Base-by-base conservation (phyloP, 2,113 vertebrate species). In the Sapayoa aenigma region DNA sequence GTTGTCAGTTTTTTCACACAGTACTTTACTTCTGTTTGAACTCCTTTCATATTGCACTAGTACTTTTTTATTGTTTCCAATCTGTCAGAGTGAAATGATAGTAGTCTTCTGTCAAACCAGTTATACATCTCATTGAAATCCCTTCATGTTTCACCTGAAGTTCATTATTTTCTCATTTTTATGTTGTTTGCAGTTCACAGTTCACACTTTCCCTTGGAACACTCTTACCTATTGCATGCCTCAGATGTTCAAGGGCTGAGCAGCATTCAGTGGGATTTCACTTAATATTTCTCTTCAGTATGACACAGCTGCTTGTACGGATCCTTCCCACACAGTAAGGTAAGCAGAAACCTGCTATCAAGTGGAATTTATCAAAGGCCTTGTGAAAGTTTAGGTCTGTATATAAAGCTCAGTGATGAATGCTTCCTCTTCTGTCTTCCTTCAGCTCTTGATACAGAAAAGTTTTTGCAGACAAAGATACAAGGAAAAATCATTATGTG, bases 81-180 rank as follows among this genome's bases (percentile, higher is more conserved):
- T 56, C 25, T 63, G 49, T 75, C 87, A 87, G 66, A 83, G 21
- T 46, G 63, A 85, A 91, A 84, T 39, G 73, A 93, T 79, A 81
- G 60, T 56, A 73, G 49, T 71, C 62, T 90, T 60, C 55, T 74
- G 72, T 89, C 86, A 87, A 75, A 46, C 47, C 28, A 73, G 44
- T 92, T 82, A 82, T 14, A 46, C 7, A 62, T 53, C 87, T 89
- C 76, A 78, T 35, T 82, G 87, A 96, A 95, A 94, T 81, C 37
- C 23, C 4, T 79, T 84, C 53, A 46, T 60, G 80, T 93, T 87
- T 88, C 94, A 93, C 85, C 62, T 58, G 55, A 84, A 89, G 63
- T 46, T 87, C 56, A 77, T 95, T 84, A 93, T 68, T 84, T 82
- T 90, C 55, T 93, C 2, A 0, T 76, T 93, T 80, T 63, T 82